Percentiles rank a stretch among this genome's conserved stretches.
These are phyloP conservation scores for Aricia artaxerxes DNA, from an alignment of 2,888 invertebrate species.

Conservation along the genomic window DNA sequence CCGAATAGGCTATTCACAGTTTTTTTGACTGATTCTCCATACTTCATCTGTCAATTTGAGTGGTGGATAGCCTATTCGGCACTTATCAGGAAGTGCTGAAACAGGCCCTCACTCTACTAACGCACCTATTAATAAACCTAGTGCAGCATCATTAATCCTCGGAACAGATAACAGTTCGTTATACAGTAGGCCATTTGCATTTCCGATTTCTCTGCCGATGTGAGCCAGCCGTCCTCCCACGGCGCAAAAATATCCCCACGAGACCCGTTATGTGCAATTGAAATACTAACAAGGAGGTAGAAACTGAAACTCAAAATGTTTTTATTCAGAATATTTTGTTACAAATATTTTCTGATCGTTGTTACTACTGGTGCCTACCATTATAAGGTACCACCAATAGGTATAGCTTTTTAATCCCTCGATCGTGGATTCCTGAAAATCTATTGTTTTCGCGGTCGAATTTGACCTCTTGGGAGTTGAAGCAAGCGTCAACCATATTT, in stretches of 20 bases:
- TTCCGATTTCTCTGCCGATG: conserved; percentile 28
- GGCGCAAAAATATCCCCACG: conserved; percentile 48
- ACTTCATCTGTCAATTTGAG: too few relatives aligned
- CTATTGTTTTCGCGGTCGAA: too few relatives aligned
- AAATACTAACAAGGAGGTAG: conserved; percentile 33
- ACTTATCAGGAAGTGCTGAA: too few relatives aligned
- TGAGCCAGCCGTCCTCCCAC: conserved; percentile 52
- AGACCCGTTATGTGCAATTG: conserved; percentile 56
- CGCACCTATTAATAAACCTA: background rate
- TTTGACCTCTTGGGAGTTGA: too few relatives aligned
- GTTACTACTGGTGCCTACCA: too few relatives aligned
- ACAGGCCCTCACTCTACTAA: background rate
- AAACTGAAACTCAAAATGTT: background rate
- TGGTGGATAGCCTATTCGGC: too few relatives aligned
- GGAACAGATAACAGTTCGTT: background rate
- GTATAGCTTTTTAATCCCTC: background rate
- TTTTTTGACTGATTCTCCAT: too few relatives aligned
- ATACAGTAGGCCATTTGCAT: conserved; percentile 27
- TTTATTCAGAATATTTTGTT: background rate
- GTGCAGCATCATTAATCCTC: conserved; percentile 14
- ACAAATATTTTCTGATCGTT: background rate
- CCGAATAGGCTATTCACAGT: too few relatives aligned
- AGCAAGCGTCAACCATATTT: background rate
- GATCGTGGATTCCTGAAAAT: too few relatives aligned
- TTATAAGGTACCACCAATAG: background rate